A percentile compares a stretch with the other conserved stretches of the same genome.
Conservation (phyloP, 2,797 vertebrate species). For the Melanotaenia nigrans region DNA sequence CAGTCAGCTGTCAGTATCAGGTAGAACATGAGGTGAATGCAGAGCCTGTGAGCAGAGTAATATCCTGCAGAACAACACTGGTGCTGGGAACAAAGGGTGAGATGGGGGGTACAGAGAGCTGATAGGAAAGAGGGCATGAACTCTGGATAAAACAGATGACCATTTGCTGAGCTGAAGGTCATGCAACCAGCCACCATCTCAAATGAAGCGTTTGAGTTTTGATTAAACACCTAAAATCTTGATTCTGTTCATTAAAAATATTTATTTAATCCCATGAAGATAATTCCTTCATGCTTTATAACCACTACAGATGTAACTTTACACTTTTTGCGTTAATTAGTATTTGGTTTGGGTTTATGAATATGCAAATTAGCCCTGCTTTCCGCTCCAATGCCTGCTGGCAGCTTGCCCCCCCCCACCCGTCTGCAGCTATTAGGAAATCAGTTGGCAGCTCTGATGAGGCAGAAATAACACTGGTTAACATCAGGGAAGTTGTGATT, state of each 20-base stretch:
- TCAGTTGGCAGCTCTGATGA: background rate
- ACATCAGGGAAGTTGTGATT: background rate
- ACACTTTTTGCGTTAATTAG: background rate
- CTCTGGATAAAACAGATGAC: background rate
- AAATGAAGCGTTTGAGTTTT: background rate
- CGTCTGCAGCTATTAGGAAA: background rate
- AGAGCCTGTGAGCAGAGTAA: conserved; percentile 25
- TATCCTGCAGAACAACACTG: conserved; percentile 10
- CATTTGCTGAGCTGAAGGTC: background rate
- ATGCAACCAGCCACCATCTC: background rate
- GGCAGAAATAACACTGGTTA: background rate
- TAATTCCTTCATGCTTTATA: background rate
- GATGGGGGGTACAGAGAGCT: background rate
- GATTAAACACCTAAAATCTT: background rate
- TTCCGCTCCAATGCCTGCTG: background rate
- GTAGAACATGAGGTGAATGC: conserved; percentile 31
- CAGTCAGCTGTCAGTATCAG: conserved; percentile 52
- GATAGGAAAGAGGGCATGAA: background rate
- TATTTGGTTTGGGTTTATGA: background rate
- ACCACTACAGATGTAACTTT: background rate
- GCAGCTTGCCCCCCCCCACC: too few relatives aligned
- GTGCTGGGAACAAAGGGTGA: background rate
- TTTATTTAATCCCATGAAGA: background rate
- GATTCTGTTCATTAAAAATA: background rate
- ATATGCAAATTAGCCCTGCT: background rate